Base-by-base conservation (phyloP, 2,113 vertebrate species). In the Lamprologus speciosus region DNA sequence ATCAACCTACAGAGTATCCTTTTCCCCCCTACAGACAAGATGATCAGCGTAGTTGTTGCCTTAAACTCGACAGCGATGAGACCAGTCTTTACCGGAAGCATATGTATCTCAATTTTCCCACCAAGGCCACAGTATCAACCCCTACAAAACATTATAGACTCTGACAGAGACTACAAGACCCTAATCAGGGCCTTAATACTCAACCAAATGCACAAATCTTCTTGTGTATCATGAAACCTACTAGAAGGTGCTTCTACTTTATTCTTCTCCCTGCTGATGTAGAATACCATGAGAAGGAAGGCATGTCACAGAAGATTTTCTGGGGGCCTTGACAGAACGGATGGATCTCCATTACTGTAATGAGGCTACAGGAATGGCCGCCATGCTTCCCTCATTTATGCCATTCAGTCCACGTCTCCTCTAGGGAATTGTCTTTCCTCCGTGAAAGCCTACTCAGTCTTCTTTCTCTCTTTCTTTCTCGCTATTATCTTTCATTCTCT, bases 301-400 rank as follows among this genome's bases (percentile, higher is more conserved):
- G 92, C 93, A 93, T 94, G 94, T 96, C 94, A 93, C 89, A 91
- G 88, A 81, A 90, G 93, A 95, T 96, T 95, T 96, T 96, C 94
- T 94, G 87, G 91, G 95, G 96, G 94, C 94, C 95, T 94, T 95
- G 94, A 97, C 93, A 94, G 96, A 94, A 96, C 84, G 92, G 94
- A 95, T 96, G 91, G 95, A 94, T 96, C 95, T 95, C 96, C 96
- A 97, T 97, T 97, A 96, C 94, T 93, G 93, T 96, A 97, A 97
- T 97, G 96, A 97, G 96, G 93, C 95, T 94, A 94, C 93, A 88
- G 95, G 94, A 96, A 96, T 95, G 96, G 95, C 91, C 87, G 75
- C 90, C 87, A 86, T 95, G 92, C 93, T 95, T 94, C 91, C 93
- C 96, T 96, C 94, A 96, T 96, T 97, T 96, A 95, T 88, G 87